These are phyloP conservation scores for Papilio gigon DNA, from an alignment of 2,888 invertebrate genomes.

Conservation along the genomic window DNA sequence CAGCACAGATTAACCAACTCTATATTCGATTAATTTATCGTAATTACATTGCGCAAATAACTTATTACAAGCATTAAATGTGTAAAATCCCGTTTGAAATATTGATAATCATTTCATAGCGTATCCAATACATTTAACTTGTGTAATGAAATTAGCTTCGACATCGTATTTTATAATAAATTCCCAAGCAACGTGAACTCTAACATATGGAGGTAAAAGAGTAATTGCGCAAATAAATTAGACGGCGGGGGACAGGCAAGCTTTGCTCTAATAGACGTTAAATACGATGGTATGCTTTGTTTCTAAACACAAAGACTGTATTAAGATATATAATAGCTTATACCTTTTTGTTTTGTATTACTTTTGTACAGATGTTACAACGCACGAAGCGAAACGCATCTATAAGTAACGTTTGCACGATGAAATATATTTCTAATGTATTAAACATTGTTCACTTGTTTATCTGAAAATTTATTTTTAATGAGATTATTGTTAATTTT, in stretches of 20 bases:
- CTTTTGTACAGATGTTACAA: neutral
- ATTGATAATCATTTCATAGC: neutral
- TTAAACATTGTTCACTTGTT: too few relatives aligned
- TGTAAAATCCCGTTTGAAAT: neutral
- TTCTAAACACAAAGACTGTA: constrained; percentile 1
- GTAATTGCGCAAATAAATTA: constrained; percentile 39
- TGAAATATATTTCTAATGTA: too few relatives aligned
- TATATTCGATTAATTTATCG: neutral
- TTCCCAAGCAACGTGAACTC: constrained; percentile 23
- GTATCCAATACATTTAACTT: neutral
- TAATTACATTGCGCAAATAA: neutral
- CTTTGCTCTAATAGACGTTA: constrained; percentile 34
- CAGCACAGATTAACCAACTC: neutral
- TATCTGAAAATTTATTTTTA: too few relatives aligned
- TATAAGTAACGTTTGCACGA: too few relatives aligned
- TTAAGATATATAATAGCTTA: neutral
- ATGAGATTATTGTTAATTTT: too few relatives aligned
- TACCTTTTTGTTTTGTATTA: neutral
- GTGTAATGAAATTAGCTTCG: constrained; percentile 6
- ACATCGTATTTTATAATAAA: constrained; percentile 29
- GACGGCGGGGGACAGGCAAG: constrained; percentile 22
- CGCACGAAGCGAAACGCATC: too few relatives aligned
- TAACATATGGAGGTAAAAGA: constrained; percentile 37
- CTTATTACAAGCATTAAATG: neutral
- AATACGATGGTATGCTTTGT: constrained; percentile 25